Conservation (phyloP, 1,140 invertebrate genomes). For the Drosophila paulistorum region DNA sequence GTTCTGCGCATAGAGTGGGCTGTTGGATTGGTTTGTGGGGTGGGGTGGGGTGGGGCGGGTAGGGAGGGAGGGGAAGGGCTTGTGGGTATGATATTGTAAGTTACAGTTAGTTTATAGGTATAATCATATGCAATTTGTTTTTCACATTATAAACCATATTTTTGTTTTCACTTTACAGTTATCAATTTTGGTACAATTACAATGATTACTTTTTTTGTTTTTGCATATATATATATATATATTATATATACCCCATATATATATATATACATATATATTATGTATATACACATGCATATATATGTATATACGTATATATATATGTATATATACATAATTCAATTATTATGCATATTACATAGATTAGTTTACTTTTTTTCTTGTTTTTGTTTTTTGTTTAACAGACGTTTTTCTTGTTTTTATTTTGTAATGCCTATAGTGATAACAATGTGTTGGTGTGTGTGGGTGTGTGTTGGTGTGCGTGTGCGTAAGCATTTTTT, state of each 20-base stretch:
- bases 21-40: background rate
- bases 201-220: slow-evolving; percentile 44
- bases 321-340: slow-evolving; percentile 36
- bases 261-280: background rate
- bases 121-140: slow-evolving; percentile 67
- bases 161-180: slow-evolving; percentile 65
- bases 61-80: background rate
- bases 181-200: slow-evolving; percentile 78
- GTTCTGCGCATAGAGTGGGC: slow-evolving; percentile 48
- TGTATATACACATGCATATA: slow-evolving; percentile 1
- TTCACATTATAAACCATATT: slow-evolving; percentile 51
- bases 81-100: slow-evolving; percentile 46
- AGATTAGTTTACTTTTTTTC: slow-evolving; percentile 29
- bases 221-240: slow-evolving; percentile 31
- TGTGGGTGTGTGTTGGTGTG: slow-evolving; percentile 13
- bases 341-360: slow-evolving; percentile 48
- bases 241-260: slow-evolving; percentile 36
- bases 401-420: slow-evolving; percentile 44
- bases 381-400: slow-evolving; percentile 38
- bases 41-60: background rate
- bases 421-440: slow-evolving; percentile 34
- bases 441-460: slow-evolving; percentile 51
- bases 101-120: slow-evolving; percentile 69
- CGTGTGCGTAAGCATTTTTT: slow-evolving; percentile 37
- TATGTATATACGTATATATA: slow-evolving; percentile 33